Evolutionary conservation across 2,113 vertebrate species (phyloP).

Genomic region (Equus quagga): DNA sequence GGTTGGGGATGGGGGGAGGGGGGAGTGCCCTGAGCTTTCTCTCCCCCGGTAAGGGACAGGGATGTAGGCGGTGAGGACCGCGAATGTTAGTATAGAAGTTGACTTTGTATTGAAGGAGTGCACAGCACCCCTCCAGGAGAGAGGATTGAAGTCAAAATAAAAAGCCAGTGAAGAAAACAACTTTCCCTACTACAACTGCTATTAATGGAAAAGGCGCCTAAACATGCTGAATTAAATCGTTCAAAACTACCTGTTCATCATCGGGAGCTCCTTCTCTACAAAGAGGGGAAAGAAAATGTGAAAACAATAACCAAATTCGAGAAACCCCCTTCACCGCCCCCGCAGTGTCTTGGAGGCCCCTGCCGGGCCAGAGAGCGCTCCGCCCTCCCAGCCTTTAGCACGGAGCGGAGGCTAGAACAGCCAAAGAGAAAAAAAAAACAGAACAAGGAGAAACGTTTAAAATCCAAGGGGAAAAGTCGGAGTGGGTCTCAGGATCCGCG

Average conservation of each 20-base stretch:
- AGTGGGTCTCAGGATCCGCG: background rate
- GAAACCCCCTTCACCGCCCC: slow-evolving; percentile 32
- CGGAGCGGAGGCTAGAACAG: background rate
- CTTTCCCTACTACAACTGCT: slow-evolving; percentile 40
- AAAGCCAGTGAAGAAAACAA: slow-evolving; percentile 55
- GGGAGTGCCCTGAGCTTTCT: background rate
- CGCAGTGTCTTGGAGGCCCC: slow-evolving; percentile 17
- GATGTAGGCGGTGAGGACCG: background rate
- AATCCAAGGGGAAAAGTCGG: background rate
- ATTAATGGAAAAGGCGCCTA: slow-evolving; percentile 21
- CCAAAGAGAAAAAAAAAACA: background rate
- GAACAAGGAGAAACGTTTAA: background rate
- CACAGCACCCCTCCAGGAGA: background rate
- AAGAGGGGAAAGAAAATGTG: slow-evolving; percentile 20
- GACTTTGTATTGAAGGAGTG: background rate
- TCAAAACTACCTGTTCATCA: slow-evolving; percentile 53
- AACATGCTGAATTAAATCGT: slow-evolving; percentile 48
- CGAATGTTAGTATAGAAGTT: background rate
- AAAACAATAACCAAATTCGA: slow-evolving; percentile 69
- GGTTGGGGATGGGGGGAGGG: background rate
- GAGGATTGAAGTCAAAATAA: slow-evolving; percentile 20
- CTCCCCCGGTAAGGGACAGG: background rate
- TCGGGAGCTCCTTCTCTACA: slow-evolving; percentile 16
- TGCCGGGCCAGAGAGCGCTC: background rate
- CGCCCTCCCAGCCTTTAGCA: background rate